Evolutionary conservation across 1,140 invertebrate genomes (phyloP).

Genomic region (Medauroidea extradentata): DNA sequence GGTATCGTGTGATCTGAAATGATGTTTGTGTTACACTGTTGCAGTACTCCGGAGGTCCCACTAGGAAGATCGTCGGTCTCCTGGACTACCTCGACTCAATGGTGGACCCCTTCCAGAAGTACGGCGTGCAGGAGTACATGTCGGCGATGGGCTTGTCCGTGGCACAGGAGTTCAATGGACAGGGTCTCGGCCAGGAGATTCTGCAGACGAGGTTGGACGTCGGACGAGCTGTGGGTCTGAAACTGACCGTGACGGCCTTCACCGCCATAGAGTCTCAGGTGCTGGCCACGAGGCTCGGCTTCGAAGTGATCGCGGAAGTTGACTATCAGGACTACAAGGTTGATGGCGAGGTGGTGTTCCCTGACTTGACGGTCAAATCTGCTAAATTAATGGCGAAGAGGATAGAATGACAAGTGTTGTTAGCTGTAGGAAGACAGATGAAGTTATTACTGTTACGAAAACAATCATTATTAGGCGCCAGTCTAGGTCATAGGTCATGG

Average conservation of each 20-base stretch:
- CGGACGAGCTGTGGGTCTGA: conserved; percentile 16
- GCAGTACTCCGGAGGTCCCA: too few species aligned
- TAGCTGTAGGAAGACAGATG: too few species aligned
- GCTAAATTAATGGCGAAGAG: conserved; percentile 26
- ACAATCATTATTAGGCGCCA: too few species aligned
- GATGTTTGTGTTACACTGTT: too few species aligned
- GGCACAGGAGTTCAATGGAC: conserved; percentile 12
- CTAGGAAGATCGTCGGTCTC: too few species aligned
- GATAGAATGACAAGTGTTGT: conserved; percentile 17
- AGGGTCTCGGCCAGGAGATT: conserved; percentile 16
- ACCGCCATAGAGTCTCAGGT: conserved; percentile 17
- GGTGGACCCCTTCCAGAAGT: conserved; percentile 13
- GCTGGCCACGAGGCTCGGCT: conserved; percentile 15
- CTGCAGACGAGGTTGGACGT: conserved; percentile 14
- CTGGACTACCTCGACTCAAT: neutral
- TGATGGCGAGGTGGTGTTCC: conserved; percentile 19
- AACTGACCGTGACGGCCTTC: conserved; percentile 17
- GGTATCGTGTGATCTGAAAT: too few species aligned
- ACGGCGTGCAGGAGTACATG: conserved; percentile 17
- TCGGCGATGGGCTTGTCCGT: conserved; percentile 17
- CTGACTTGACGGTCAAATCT: conserved; percentile 9
- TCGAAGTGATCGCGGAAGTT: conserved; percentile 9
- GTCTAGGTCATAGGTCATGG: too few species aligned
- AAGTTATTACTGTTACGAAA: too few species aligned
- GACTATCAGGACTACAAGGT: conserved; percentile 18